These are phyloP conservation scores for Hycleus cichorii DNA, from an alignment of 1,140 invertebrate species.

Conservation along the genomic window DNA sequence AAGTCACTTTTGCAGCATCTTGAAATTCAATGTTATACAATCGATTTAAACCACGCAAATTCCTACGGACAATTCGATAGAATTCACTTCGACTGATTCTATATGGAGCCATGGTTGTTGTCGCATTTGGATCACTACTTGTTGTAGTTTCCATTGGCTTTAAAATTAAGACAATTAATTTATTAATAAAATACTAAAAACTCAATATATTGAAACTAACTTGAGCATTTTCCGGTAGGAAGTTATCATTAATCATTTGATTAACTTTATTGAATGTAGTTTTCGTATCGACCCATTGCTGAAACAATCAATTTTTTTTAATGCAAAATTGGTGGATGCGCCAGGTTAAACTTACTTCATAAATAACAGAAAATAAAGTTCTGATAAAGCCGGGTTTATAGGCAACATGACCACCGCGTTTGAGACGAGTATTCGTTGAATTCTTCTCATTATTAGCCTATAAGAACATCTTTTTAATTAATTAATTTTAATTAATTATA, in stretches of 20 bases:
- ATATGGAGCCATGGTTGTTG: conserved; percentile 35
- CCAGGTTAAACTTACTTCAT: background rate
- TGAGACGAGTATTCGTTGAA: background rate
- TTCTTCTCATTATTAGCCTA: background rate
- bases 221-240: conserved; percentile 11
- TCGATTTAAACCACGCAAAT: conserved; percentile 42
- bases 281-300: conserved; percentile 16
- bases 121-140: conserved; percentile 25
- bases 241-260: conserved; percentile 13
- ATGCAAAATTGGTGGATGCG: background rate
- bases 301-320: conserved; percentile 2
- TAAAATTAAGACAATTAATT: background rate
- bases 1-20: conserved; percentile 42
- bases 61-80: conserved; percentile 39
- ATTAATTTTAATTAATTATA: background rate
- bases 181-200: background rate
- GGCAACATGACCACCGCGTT: background rate
- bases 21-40: conserved; percentile 46
- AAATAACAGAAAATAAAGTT: conserved; percentile 8
- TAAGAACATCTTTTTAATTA: background rate
- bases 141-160: conserved; percentile 7
- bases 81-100: conserved; percentile 35
- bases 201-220: background rate
- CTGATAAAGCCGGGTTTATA: conserved; percentile 7
- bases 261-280: conserved; percentile 10